These are phyloP conservation scores for Drosophila ficusphila DNA, from an alignment of 1,140 invertebrate genomes.

Conservation along the genomic window DNA sequence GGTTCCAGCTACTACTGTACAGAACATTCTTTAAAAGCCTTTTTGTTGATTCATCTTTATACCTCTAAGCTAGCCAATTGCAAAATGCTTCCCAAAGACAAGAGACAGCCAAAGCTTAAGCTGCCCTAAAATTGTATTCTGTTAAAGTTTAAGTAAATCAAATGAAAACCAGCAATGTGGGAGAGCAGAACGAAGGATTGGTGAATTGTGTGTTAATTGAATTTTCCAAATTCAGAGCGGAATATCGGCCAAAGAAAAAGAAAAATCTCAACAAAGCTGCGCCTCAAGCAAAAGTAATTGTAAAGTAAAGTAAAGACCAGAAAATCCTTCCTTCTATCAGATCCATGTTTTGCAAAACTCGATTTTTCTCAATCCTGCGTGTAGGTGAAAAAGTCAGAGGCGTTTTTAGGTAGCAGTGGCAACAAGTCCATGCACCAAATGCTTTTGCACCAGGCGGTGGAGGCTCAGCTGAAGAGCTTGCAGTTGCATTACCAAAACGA, in stretches of 20 bases:
- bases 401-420: slow-evolving; percentile 39
- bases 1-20: slow-evolving; percentile 76
- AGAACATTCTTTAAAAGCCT: slow-evolving; percentile 48
- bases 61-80: slow-evolving; percentile 65
- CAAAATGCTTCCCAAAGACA: slow-evolving; percentile 66
- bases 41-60: slow-evolving; percentile 28
- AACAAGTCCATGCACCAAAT: slow-evolving; percentile 69
- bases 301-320: slow-evolving; percentile 34
- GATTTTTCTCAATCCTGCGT: slow-evolving; percentile 61
- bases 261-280: slow-evolving; percentile 84
- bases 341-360: slow-evolving; percentile 56
- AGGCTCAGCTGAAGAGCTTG: slow-evolving; percentile 62
- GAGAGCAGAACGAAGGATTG: slow-evolving; percentile 77
- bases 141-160: slow-evolving; percentile 57
- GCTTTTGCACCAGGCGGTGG: slow-evolving; percentile 65
- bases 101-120: slow-evolving; percentile 31
- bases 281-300: slow-evolving; percentile 14
- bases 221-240: slow-evolving; percentile 53
- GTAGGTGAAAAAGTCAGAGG: slow-evolving; percentile 66
- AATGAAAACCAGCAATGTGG: slow-evolving; percentile 37
- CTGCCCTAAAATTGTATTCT: slow-evolving; percentile 15
- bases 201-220: slow-evolving; percentile 41
- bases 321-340: slow-evolving; percentile 82
- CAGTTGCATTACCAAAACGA: slow-evolving; percentile 69
- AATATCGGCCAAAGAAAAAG: slow-evolving; percentile 83